These are phyloP conservation scores for Andricus grossulariae DNA, from an alignment of 1,140 invertebrate genomes.

Conservation along the genomic window DNA sequence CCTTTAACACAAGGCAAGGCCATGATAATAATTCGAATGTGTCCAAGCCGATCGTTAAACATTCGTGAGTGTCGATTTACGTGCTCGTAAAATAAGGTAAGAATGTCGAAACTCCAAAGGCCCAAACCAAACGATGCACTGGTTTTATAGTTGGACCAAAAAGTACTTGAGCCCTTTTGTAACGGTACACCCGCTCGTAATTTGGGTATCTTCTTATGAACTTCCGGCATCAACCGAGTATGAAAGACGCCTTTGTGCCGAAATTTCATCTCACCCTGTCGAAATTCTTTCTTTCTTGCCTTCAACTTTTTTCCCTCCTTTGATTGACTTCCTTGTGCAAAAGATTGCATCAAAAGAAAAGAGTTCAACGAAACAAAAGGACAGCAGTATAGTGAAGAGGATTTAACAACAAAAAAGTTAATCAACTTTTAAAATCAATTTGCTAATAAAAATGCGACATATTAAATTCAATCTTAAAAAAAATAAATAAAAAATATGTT, in stretches of 20 bases:
- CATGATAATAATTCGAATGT: too few relatives aligned
- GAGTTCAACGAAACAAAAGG: background rate
- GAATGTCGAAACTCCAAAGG: conserved; percentile 56
- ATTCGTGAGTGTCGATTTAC: conserved; percentile 55
- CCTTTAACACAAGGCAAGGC: too few relatives aligned
- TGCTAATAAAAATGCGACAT: too few relatives aligned
- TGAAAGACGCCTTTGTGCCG: conserved; percentile 42
- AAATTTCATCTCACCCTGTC: conserved; percentile 35
- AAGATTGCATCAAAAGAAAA: conserved; percentile 3
- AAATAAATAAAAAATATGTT: too few relatives aligned
- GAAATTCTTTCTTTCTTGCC: background rate
- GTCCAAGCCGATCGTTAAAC: conserved; percentile 42
- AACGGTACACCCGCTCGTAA: conserved; percentile 67
- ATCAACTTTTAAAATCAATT: too few relatives aligned
- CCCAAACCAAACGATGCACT: conserved; percentile 54
- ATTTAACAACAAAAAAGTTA: too few relatives aligned
- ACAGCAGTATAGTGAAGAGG: too few relatives aligned
- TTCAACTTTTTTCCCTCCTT: background rate
- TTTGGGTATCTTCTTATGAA: conserved; percentile 63
- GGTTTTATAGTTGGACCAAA: conserved; percentile 39
- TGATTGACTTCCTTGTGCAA: background rate
- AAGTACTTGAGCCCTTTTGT: conserved; percentile 47
- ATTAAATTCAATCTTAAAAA: too few relatives aligned
- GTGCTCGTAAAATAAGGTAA: conserved; percentile 56
- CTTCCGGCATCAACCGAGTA: conserved; percentile 53